phyloP scores from a whole-genome alignment of 1,140 invertebrate genomes.

The Varroa destructor region DNA sequence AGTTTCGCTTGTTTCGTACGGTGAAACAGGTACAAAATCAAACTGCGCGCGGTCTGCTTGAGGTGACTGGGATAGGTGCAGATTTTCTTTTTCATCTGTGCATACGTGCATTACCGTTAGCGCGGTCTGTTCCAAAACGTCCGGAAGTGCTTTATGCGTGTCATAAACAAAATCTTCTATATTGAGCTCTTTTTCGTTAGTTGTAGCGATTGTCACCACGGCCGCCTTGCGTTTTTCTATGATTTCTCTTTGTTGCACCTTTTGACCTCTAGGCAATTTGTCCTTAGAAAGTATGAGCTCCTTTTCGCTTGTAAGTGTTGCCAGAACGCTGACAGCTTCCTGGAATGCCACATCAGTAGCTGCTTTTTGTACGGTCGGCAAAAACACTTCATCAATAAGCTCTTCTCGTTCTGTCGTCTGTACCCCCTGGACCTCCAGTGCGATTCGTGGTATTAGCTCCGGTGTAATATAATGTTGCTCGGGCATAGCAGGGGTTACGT shows the following conservation, averaged over 20 bases:
- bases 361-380: neutral
- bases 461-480: neutral
- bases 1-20: neutral
- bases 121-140: neutral
- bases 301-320: neutral
- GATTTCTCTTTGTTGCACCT: neutral
- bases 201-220: neutral
- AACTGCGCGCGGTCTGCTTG: slow-evolving; percentile 2
- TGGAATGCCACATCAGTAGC: slow-evolving; percentile 8
- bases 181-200: slow-evolving; percentile 1
- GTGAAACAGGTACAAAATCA: neutral
- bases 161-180: slow-evolving; percentile 21
- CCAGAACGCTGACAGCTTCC: slow-evolving; percentile 5
- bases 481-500: neutral
- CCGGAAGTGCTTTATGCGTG: slow-evolving; percentile 7
- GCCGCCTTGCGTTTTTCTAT: slow-evolving; percentile 3
- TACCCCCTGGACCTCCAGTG: neutral
- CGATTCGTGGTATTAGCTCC: neutral
- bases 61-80: neutral
- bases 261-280: slow-evolving; percentile 12
- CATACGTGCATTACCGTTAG: neutral
- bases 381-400: neutral
- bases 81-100: slow-evolving; percentile 2
- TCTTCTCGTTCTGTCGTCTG: neutral
- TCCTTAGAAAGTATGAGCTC: neutral